Evolutionary conservation across 92 coral and sea anemone species (phyloP).

Genomic region (Siderastrea radians): DNA sequence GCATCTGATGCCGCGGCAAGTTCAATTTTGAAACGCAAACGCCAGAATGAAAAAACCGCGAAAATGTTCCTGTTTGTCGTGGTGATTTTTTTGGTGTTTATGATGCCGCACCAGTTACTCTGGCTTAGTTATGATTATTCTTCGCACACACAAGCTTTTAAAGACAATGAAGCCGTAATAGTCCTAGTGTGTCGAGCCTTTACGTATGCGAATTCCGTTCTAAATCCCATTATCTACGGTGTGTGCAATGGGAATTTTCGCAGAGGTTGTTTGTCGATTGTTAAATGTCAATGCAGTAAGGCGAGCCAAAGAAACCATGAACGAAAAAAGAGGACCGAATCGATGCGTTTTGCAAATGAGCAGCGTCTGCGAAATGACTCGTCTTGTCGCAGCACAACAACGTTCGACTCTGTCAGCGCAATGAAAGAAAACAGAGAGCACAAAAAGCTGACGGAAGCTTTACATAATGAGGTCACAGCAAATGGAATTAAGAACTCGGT

Average conservation of each 20-base stretch:
- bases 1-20: conserved; percentile 17
- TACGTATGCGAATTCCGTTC: conserved; percentile 90
- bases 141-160: conserved; percentile 57
- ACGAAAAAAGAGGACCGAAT: conserved; percentile 16
- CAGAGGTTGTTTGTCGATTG: conserved; percentile 67
- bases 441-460: background rate
- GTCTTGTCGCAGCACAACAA: background rate
- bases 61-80: conserved; percentile 93
- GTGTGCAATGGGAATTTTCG: conserved; percentile 85
- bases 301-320: conserved; percentile 64
- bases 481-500: conserved; percentile 14
- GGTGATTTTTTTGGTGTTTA: conserved; percentile 84
- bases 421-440: conserved; percentile 15
- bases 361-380: background rate
- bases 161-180: conserved; percentile 57
- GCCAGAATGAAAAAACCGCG: conserved; percentile 76
- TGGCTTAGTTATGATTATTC: conserved; percentile 84
- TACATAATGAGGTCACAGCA: background rate
- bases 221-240: conserved; percentile 87
- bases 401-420: background rate
- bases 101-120: conserved; percentile 92
- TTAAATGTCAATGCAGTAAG: conserved; percentile 75
- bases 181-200: conserved; percentile 84
- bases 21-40: conserved; percentile 72
- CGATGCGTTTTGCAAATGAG: background rate